Conservation (phyloP, 2,888 invertebrate species). For the Caenorhabditis sp. region DNA sequence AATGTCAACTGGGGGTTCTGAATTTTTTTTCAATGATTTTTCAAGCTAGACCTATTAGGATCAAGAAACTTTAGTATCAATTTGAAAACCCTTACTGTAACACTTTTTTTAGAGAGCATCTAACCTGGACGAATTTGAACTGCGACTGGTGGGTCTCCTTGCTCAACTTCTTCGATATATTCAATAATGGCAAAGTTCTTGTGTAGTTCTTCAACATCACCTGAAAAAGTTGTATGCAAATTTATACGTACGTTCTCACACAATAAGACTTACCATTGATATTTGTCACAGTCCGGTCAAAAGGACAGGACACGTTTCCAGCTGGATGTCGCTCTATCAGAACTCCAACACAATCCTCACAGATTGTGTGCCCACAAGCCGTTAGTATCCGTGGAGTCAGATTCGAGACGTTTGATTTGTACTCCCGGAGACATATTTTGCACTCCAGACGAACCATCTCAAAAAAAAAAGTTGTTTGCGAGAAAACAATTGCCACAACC, state of each 20-base stretch:
- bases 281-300: not conserved
- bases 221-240: not conserved
- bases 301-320: not conserved
- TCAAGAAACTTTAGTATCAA: too few species aligned
- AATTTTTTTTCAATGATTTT: too few species aligned
- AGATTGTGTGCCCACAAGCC: slow-evolving; percentile 14
- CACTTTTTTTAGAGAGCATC: not conserved
- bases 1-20: too few species aligned
- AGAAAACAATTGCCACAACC: not conserved
- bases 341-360: not conserved
- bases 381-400: slow-evolving; percentile 5
- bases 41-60: too few species aligned
- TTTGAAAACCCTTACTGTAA: too few species aligned
- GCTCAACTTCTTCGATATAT: not conserved
- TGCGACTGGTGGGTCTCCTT: not conserved
- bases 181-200: slow-evolving; percentile 18
- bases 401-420: not conserved
- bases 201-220: not conserved
- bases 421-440: not conserved
- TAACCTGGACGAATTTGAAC: not conserved
- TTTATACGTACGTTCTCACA: not conserved
- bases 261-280: not conserved
- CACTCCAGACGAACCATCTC: slow-evolving; percentile 16
- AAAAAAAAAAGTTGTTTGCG: not conserved
- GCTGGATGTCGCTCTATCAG: not conserved